phyloP scores from a whole-genome alignment of 1,140 invertebrate genomes.

The Musca domestica region DNA sequence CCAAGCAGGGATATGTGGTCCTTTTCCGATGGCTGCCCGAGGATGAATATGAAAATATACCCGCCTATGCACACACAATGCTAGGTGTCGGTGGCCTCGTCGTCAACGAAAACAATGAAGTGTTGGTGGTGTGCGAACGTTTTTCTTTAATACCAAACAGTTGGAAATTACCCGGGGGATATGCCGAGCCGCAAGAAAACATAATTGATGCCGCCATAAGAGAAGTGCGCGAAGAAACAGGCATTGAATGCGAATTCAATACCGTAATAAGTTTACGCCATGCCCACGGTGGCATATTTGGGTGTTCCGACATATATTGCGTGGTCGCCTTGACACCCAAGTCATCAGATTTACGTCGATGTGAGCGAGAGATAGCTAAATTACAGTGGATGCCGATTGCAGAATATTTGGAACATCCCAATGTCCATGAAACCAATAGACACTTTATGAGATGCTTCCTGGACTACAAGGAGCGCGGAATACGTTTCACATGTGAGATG shows the following conservation, averaged over 20 bases:
- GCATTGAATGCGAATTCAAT: constrained; percentile 71
- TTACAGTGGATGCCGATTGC: constrained; percentile 82
- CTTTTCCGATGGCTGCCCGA: constrained; percentile 77
- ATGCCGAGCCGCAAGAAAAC: constrained; percentile 84
- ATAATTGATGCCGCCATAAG: constrained; percentile 73
- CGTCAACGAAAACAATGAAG: constrained; percentile 73
- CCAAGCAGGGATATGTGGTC: constrained; percentile 70
- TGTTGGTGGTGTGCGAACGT: constrained; percentile 79
- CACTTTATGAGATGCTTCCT: constrained; percentile 65
- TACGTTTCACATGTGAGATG: constrained; percentile 58
- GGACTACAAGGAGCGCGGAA: constrained; percentile 61
- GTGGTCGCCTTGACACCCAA: constrained; percentile 71
- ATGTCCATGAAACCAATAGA: constrained; percentile 73
- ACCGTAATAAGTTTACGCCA: constrained; percentile 78
- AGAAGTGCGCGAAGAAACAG: constrained; percentile 89
- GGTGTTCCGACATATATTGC: constrained; percentile 83
- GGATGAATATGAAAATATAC: constrained; percentile 67
- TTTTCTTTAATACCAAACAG: constrained; percentile 60
- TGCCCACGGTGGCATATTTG: constrained; percentile 65
- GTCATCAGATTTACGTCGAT: constrained; percentile 63
- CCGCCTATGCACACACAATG: constrained; percentile 80
- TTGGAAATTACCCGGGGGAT: constrained; percentile 92
- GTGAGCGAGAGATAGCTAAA: constrained; percentile 71
- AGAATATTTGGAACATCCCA: constrained; percentile 69
- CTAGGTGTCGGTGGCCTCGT: constrained; percentile 86